Evolutionary conservation across 2,113 vertebrate species (phyloP).

Genomic region (Sinocyclocheilus maitianheensis): DNA sequence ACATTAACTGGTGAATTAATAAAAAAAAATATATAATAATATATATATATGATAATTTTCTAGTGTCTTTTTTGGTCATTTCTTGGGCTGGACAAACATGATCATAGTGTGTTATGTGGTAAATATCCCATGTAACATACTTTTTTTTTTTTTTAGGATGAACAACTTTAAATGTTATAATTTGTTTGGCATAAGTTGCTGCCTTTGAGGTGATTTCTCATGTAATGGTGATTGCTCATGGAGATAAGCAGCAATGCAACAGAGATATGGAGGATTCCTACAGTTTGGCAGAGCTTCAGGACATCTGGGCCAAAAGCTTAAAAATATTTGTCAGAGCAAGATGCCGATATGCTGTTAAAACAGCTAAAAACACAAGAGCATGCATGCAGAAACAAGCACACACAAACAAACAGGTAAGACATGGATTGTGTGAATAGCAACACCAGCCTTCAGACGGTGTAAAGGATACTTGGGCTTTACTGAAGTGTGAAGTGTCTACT

Average conservation of each 20-base stretch:
- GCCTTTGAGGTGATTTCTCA: conserved; percentile 8
- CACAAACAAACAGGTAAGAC: conserved; percentile 11
- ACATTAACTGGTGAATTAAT: too few relatives aligned
- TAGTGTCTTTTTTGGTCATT: neutral
- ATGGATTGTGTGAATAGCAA: neutral
- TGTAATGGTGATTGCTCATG: neutral
- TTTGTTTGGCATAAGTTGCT: neutral
- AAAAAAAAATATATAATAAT: too few relatives aligned
- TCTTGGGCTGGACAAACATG: neutral
- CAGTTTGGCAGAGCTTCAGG: conserved; percentile 16
- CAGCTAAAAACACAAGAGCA: neutral
- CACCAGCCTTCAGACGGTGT: neutral
- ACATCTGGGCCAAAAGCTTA: conserved; percentile 26
- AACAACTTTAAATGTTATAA: neutral
- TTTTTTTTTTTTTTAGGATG: neutral
- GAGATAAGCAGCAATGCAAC: neutral
- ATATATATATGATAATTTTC: neutral
- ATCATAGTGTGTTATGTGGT: neutral
- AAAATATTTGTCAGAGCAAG: conserved; percentile 29
- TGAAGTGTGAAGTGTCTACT: conserved; percentile 25
- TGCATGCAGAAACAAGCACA: conserved; percentile 2
- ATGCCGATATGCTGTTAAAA: neutral
- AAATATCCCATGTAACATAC: neutral
- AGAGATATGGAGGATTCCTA: neutral
- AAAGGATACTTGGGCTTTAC: conserved; percentile 28